A percentile compares a stretch with the other conserved stretches of the same genome.
Evolutionary conservation across 1,140 invertebrate species (phyloP).

Genomic region (Chionoecetes opilio): DNA sequence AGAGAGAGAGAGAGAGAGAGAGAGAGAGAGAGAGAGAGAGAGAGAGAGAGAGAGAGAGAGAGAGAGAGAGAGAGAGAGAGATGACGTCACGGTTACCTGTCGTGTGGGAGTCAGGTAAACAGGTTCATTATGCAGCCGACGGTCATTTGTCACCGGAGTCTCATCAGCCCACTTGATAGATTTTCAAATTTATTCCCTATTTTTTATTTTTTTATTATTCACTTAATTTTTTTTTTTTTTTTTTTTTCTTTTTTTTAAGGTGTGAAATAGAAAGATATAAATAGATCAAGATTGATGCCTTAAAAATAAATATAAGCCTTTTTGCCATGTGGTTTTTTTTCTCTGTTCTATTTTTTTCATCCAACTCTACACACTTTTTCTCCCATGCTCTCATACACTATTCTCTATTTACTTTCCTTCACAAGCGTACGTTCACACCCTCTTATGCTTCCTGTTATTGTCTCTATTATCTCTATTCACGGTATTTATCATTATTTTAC

Average conservation of each 20-base stretch:
- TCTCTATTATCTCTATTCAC: too few relatives aligned
- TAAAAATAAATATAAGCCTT: too few relatives aligned
- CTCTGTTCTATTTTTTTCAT: background rate
- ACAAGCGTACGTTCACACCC: too few relatives aligned
- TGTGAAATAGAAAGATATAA: too few relatives aligned
- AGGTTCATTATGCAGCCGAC: background rate
- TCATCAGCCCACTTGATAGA: background rate
- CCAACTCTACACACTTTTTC: too few relatives aligned
- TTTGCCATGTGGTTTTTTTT: background rate
- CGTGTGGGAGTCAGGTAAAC: background rate
- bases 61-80: background rate
- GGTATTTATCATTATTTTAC: background rate
- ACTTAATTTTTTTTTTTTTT: background rate
- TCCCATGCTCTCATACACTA: too few relatives aligned
- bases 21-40: background rate
- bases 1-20: background rate
- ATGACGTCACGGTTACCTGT: background rate
- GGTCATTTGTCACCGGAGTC: background rate
- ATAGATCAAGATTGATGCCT: too few relatives aligned
- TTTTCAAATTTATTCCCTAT: background rate
- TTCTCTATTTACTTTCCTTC: too few relatives aligned
- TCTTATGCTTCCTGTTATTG: too few relatives aligned
- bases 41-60: background rate
- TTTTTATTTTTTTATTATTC: background rate
- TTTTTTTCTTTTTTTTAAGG: too few relatives aligned